A percentile compares a stretch with the other conserved stretches of the same genome.
Evolutionary conservation across 2,888 invertebrate genomes (phyloP).

Genomic region (Chalcis sispes): DNA sequence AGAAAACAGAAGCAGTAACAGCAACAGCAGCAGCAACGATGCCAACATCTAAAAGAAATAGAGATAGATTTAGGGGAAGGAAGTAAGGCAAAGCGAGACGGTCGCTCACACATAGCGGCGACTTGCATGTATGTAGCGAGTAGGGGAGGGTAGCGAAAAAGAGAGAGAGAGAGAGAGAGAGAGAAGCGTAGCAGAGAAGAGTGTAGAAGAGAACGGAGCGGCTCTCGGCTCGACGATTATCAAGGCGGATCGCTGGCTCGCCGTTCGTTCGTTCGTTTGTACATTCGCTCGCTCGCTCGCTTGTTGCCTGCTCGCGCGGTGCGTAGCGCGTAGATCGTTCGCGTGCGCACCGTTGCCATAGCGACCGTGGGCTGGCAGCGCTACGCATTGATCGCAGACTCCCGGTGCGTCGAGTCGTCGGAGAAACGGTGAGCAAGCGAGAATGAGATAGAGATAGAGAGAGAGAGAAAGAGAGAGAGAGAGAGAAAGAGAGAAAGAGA

Average conservation of each 20-base stretch:
- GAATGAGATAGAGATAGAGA: slow-evolving; percentile 12
- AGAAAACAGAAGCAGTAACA: slow-evolving; percentile 17
- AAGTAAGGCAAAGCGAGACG: slow-evolving; percentile 46
- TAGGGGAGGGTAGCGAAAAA: background rate
- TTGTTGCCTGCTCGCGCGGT: slow-evolving; percentile 62
- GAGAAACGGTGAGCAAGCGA: slow-evolving; percentile 44
- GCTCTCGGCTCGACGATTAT: slow-evolving; percentile 60
- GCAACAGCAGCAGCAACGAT: background rate
- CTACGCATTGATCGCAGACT: slow-evolving; percentile 76
- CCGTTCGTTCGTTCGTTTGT: slow-evolving; percentile 56
- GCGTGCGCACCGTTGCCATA: slow-evolving; percentile 72
- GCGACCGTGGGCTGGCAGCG: slow-evolving; percentile 71
- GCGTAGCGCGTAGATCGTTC: slow-evolving; percentile 64
- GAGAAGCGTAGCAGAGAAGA: slow-evolving; percentile 36
- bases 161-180: slow-evolving; percentile 38
- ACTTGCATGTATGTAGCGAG: too few relatives aligned
- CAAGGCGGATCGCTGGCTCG: slow-evolving; percentile 69
- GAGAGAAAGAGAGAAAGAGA: slow-evolving; percentile 23
- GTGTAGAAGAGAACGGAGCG: slow-evolving; percentile 4
- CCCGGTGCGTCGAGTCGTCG: slow-evolving; percentile 71
- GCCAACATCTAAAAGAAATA: slow-evolving; percentile 30
- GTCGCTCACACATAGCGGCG: too few relatives aligned
- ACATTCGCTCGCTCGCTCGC: slow-evolving; percentile 53
- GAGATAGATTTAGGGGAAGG: slow-evolving; percentile 50
- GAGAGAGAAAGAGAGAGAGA: slow-evolving; percentile 47